Conservation (phyloP, 2,113 vertebrate species). For the Edolisoma coerulescens region DNA sequence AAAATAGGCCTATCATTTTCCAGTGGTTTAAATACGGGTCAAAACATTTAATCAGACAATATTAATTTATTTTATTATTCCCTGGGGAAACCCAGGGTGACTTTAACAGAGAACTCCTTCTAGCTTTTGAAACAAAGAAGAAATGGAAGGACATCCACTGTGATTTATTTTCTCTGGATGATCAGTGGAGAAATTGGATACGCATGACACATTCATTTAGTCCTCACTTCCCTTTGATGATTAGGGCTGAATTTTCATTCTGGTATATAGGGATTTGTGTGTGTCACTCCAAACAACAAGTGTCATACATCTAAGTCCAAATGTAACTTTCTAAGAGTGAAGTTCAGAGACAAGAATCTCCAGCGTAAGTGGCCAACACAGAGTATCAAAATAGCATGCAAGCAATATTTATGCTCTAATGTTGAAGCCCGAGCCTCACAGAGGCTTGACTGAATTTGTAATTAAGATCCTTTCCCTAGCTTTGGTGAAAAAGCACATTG, state of each 20-base stretch:
- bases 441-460: background rate
- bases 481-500: background rate
- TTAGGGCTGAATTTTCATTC: conserved; percentile 60
- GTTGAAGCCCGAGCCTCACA: background rate
- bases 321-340: conserved; percentile 40
- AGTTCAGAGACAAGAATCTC: background rate
- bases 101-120: background rate
- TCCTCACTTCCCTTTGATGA: conserved; percentile 66
- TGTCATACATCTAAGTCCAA: conserved; percentile 32
- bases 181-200: conserved; percentile 57
- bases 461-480: background rate
- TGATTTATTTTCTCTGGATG: conserved; percentile 62
- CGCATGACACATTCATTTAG: conserved; percentile 46
- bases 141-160: conserved; percentile 15
- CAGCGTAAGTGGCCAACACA: background rate
- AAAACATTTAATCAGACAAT: conserved; percentile 17
- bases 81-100: background rate
- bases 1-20: background rate
- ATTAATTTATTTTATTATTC: conserved; percentile 1
- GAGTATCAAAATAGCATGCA: background rate
- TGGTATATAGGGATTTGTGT: conserved; percentile 47
- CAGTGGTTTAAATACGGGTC: background rate
- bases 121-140: conserved; percentile 47
- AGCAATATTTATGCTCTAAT: background rate
- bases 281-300: conserved; percentile 43